Conservation (phyloP, 2,888 invertebrate genomes). For the Drosophila kambysellisi region DNA sequence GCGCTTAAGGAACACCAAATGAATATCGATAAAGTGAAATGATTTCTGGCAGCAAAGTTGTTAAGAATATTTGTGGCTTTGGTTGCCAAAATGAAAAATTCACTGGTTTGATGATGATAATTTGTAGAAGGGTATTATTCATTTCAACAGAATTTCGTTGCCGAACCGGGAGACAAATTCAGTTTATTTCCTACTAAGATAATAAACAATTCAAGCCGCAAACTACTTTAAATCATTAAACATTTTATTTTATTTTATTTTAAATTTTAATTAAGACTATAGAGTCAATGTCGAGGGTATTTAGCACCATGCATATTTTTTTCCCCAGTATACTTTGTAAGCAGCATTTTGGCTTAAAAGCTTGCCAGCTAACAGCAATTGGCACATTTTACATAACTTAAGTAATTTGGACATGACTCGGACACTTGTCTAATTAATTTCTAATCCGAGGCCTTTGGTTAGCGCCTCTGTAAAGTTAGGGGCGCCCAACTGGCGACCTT, state of each 20-base stretch:
- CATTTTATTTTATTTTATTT: neutral
- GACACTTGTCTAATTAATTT: slow-evolving; percentile 52
- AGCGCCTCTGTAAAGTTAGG: slow-evolving; percentile 4
- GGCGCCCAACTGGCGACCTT: slow-evolving; percentile 23
- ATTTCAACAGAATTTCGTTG: neutral
- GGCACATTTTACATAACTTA: slow-evolving; percentile 7
- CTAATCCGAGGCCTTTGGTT: slow-evolving; percentile 17
- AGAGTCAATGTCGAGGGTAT: neutral
- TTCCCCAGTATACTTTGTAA: neutral
- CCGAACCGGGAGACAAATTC: neutral
- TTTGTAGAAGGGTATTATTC: neutral
- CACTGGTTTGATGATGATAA: neutral
- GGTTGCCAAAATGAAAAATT: neutral
- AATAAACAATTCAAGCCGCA: neutral
- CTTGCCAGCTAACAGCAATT: neutral
- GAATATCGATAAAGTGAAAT: neutral
- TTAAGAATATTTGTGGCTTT: neutral
- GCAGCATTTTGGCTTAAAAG: neutral
- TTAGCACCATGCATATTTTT: neutral
- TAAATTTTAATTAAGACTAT: neutral
- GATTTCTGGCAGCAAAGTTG: neutral
- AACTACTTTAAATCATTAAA: neutral
- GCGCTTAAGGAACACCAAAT: slow-evolving; percentile 1
- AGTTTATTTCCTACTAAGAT: neutral
- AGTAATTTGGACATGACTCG: neutral